These are phyloP conservation scores for Onychomys leucogaster DNA, from an alignment of 2,797 vertebrate species.

Conservation along the genomic window DNA sequence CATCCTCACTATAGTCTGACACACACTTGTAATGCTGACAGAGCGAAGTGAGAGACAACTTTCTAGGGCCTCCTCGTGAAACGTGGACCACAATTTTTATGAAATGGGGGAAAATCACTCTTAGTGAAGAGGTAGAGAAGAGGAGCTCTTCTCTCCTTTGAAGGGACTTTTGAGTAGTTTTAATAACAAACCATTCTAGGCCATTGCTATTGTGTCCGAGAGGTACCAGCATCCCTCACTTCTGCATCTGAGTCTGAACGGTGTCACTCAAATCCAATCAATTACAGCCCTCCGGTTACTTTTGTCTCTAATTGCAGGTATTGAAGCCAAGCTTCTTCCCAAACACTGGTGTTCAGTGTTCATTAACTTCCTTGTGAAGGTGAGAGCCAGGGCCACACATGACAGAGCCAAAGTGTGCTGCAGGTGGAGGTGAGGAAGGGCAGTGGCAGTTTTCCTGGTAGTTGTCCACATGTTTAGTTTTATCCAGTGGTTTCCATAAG, in stretches of 20 bases:
- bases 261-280: constrained; percentile 79
- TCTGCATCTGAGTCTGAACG: constrained; percentile 73
- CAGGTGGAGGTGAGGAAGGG: neutral
- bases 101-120: constrained; percentile 66
- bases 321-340: constrained; percentile 64
- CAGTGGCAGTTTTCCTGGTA: neutral
- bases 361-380: constrained; percentile 49
- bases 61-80: constrained; percentile 68
- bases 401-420: constrained; percentile 11
- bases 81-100: constrained; percentile 78
- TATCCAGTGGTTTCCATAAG: neutral
- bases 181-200: constrained; percentile 80
- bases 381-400: neutral
- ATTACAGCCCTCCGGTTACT: constrained; percentile 77
- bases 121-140: constrained; percentile 54
- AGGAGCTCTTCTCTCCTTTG: constrained; percentile 73
- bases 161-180: constrained; percentile 80
- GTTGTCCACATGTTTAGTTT: neutral
- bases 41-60: constrained; percentile 69
- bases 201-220: constrained; percentile 73
- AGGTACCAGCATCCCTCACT: constrained; percentile 62
- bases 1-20: constrained; percentile 6
- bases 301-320: constrained; percentile 82
- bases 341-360: constrained; percentile 36
- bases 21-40: constrained; percentile 57